Evolutionary conservation across 2,797 vertebrate genomes (phyloP).

Genomic region (Amblyraja radiata): DNA sequence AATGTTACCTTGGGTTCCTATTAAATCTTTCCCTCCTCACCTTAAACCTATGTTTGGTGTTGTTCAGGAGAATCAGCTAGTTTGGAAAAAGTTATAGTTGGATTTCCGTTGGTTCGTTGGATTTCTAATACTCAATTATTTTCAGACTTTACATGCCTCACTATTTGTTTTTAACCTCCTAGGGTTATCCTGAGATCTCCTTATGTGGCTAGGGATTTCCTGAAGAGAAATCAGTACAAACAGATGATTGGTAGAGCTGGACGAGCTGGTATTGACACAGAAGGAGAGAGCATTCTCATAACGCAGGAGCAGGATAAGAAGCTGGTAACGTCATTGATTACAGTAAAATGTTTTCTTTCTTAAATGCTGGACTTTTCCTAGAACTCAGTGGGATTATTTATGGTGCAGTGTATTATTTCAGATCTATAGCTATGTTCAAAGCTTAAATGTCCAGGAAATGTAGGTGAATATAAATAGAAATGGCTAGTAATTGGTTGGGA

Average conservation of each 20-base stretch:
- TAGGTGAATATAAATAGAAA: not conserved
- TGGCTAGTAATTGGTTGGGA: not conserved
- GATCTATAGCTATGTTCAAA: not conserved
- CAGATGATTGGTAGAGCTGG: constrained; percentile 94
- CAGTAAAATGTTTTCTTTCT: no score
- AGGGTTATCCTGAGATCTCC: constrained; percentile 91
- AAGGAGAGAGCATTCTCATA: constrained; percentile 87
- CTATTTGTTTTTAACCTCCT: constrained; percentile 40
- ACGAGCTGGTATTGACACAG: constrained; percentile 79
- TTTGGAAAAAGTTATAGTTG: not conserved
- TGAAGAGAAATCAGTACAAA: constrained; percentile 87
- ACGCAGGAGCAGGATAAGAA: constrained; percentile 77
- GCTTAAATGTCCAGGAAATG: not conserved
- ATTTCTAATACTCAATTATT: not conserved
- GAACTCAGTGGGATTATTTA: not conserved
- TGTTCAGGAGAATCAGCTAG: not conserved
- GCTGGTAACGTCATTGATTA: not conserved
- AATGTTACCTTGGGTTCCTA: no score
- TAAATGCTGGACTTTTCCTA: not conserved
- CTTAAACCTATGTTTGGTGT: no score
- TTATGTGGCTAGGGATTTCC: constrained; percentile 77
- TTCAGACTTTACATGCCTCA: not conserved
- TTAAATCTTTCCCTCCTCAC: not conserved
- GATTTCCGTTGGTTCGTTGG: not conserved
- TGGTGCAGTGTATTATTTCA: not conserved